Percentiles rank a stretch among this genome's conserved stretches.
phyloP scores from a whole-genome alignment of 2,797 vertebrate species.

The Melanotaenia pygmaea region DNA sequence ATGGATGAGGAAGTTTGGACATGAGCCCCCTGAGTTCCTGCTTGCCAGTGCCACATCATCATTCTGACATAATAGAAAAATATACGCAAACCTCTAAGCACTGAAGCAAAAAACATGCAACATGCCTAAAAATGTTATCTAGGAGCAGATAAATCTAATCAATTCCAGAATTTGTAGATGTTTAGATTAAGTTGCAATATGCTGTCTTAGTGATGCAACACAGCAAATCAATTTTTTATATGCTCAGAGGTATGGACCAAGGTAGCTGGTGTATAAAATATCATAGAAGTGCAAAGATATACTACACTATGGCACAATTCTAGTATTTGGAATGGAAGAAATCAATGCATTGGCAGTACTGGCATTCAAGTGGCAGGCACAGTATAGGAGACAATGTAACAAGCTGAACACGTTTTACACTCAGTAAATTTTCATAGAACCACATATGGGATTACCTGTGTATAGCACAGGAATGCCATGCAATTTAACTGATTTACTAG shows the following conservation, averaged over 20 bases:
- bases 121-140: conserved; percentile 12
- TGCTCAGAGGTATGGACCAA: not conserved
- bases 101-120: conserved; percentile 16
- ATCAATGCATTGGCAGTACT: not conserved
- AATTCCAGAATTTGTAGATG: not conserved
- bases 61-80: conserved; percentile 73
- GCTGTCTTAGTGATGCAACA: no score
- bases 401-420: not conserved
- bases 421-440: not conserved
- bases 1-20: conserved; percentile 27
- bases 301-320: not conserved
- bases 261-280: not conserved
- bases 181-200: no score
- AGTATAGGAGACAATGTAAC: no score
- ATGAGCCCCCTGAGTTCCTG: conserved; percentile 47
- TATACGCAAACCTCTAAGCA: conserved; percentile 31
- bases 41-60: conserved; percentile 68
- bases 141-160: not conserved
- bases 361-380: no score
- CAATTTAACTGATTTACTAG: not conserved
- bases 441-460: not conserved
- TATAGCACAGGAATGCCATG: not conserved
- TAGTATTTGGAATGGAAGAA: not conserved
- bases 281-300: not conserved
- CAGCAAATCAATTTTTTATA: no score